Evolutionary conservation across 2,113 vertebrate genomes (phyloP).

Genomic region (Phycodurus eques): DNA sequence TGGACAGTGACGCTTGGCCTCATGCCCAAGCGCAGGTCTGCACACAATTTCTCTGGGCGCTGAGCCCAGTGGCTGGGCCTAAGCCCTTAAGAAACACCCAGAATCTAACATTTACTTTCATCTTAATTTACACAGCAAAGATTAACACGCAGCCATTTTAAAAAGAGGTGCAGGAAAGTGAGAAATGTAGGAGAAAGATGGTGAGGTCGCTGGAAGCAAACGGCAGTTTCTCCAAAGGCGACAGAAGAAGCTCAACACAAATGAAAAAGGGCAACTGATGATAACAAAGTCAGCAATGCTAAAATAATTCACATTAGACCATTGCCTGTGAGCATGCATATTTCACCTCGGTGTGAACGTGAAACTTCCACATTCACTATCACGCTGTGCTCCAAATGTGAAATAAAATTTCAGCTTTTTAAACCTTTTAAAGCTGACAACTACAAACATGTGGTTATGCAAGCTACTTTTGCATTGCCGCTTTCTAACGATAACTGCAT

Average conservation of each 20-base stretch:
- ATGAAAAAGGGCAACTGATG: slow-evolving; percentile 32
- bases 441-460: no score
- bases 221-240: slow-evolving; percentile 19
- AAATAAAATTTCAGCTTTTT: background rate
- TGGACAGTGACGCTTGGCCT: slow-evolving; percentile 42
- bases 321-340: slow-evolving; percentile 7
- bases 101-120: slow-evolving; percentile 25
- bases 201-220: slow-evolving; percentile 35
- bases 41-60: slow-evolving; percentile 24
- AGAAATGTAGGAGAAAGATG: slow-evolving; percentile 2
- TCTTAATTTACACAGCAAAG: slow-evolving; percentile 16
- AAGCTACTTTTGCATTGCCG: no score
- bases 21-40: slow-evolving; percentile 24
- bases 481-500: no score
- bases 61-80: slow-evolving; percentile 7
- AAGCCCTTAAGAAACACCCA: slow-evolving; percentile 23
- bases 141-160: slow-evolving; percentile 9
- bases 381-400: background rate
- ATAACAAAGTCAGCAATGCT: slow-evolving; percentile 31
- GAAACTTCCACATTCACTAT: background rate
- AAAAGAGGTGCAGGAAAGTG: background rate
- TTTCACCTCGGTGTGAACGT: background rate
- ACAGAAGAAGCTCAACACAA: background rate
- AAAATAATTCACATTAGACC: slow-evolving; percentile 39
- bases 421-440: background rate